A percentile compares a stretch with the other conserved stretches of the same genome.
Conservation (phyloP, 2,797 vertebrate species). For the Spinus pinus region DNA sequence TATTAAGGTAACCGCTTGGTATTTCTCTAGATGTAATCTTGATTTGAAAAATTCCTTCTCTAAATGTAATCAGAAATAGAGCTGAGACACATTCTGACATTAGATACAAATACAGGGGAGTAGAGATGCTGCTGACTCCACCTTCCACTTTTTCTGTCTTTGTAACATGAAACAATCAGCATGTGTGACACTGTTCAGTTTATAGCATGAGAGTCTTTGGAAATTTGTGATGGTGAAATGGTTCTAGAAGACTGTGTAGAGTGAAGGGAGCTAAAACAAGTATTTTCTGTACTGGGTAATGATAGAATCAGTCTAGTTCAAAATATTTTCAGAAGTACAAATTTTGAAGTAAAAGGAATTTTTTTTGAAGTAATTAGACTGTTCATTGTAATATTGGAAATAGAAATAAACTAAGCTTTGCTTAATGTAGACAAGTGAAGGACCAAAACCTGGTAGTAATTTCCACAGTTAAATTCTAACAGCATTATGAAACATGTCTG, state of each 20-base stretch:
- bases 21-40: not conserved
- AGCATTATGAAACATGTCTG: not conserved
- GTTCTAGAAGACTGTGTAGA: not conserved
- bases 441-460: not conserved
- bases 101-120: not conserved
- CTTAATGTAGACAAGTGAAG: not conserved
- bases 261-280: not conserved
- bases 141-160: not conserved
- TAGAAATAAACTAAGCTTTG: not conserved
- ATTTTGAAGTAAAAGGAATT: not conserved
- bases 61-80: not conserved
- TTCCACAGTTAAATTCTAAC: not conserved
- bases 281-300: not conserved
- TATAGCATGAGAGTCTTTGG: not conserved
- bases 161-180: not conserved
- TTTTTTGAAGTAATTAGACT: not conserved
- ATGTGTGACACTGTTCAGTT: not conserved
- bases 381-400: not conserved
- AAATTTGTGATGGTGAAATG: not conserved
- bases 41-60: not conserved
- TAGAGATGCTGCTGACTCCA: not conserved
- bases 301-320: not conserved
- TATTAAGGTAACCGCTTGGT: not conserved
- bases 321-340: not conserved
- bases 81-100: not conserved